phyloP scores from a whole-genome alignment of 2,888 invertebrate genomes.

The Epinotia demarniana region DNA sequence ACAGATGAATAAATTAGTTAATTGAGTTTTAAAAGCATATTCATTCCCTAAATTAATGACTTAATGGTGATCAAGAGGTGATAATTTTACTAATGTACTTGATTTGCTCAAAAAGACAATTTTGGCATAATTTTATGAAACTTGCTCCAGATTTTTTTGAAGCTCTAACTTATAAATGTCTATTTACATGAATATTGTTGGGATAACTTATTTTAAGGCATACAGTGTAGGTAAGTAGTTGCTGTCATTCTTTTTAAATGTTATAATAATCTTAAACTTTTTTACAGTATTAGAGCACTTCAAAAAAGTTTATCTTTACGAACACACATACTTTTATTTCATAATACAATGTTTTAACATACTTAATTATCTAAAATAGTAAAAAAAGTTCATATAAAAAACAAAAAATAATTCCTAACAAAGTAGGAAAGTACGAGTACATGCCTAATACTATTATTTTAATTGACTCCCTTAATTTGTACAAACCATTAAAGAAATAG shows the following conservation, averaged over 20 bases:
- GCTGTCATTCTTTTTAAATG: background rate
- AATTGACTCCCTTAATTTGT: background rate
- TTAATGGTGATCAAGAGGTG: constrained; percentile 3
- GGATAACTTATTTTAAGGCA: background rate
- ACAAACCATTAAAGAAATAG: background rate
- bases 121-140: background rate
- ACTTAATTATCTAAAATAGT: too few relatives aligned
- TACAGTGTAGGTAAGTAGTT: too few relatives aligned
- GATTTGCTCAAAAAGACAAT: constrained; percentile 21
- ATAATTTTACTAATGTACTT: background rate
- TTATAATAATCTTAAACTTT: background rate
- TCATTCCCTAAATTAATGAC: background rate
- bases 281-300: too few relatives aligned
- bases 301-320: too few relatives aligned
- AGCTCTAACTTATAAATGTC: background rate
- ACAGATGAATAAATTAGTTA: background rate
- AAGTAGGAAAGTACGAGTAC: too few relatives aligned
- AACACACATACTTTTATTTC: too few relatives aligned
- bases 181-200: background rate
- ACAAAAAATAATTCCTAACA: too few relatives aligned
- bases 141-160: background rate
- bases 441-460: background rate
- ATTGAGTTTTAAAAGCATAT: background rate
- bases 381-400: too few relatives aligned
- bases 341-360: too few relatives aligned